These are phyloP conservation scores for Drosophila conformis DNA, from an alignment of 2,888 invertebrate genomes.

Conservation along the genomic window DNA sequence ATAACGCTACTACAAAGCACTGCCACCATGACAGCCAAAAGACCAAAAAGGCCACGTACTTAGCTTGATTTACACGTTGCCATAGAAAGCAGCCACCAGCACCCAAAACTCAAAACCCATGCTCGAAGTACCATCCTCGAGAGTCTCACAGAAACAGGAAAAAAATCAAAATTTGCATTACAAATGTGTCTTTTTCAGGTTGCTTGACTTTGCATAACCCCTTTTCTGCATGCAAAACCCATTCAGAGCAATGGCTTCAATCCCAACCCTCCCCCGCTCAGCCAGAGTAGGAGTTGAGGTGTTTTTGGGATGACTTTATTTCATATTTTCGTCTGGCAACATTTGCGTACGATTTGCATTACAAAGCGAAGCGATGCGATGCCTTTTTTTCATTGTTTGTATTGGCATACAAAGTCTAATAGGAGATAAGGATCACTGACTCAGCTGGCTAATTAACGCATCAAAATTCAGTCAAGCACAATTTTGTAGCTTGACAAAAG, in stretches of 20 bases:
- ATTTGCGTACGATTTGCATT: slow-evolving; percentile 77
- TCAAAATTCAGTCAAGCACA: slow-evolving; percentile 1
- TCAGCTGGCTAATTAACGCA: slow-evolving; percentile 56
- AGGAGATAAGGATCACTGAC: slow-evolving; percentile 2
- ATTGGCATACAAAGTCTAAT: slow-evolving; percentile 47
- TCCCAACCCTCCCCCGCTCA: not conserved
- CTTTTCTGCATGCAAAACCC: slow-evolving; percentile 61
- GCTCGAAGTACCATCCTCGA: slow-evolving; percentile 24
- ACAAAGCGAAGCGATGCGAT: slow-evolving; percentile 61
- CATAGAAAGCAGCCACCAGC: slow-evolving; percentile 56
- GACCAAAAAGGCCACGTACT: slow-evolving; percentile 77
- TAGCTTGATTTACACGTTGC: slow-evolving; percentile 79
- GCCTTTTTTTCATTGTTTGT: slow-evolving; percentile 25
- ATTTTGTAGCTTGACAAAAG: slow-evolving; percentile 15
- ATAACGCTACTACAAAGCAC: slow-evolving; percentile 40
- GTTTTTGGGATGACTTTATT: slow-evolving; percentile 58
- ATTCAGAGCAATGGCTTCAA: slow-evolving; percentile 49
- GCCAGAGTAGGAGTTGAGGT: slow-evolving; percentile 9
- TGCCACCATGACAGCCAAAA: slow-evolving; percentile 64
- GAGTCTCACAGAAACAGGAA: slow-evolving; percentile 30
- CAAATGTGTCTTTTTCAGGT: slow-evolving; percentile 81
- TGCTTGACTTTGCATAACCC: slow-evolving; percentile 81
- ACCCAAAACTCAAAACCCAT: slow-evolving; percentile 4
- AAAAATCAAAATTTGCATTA: slow-evolving; percentile 66
- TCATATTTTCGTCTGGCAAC: slow-evolving; percentile 67